A percentile compares a stretch with the other conserved stretches of the same genome.
phyloP scores from a whole-genome alignment of 2,888 invertebrate genomes.

The Ectemnius cavifrons region DNA sequence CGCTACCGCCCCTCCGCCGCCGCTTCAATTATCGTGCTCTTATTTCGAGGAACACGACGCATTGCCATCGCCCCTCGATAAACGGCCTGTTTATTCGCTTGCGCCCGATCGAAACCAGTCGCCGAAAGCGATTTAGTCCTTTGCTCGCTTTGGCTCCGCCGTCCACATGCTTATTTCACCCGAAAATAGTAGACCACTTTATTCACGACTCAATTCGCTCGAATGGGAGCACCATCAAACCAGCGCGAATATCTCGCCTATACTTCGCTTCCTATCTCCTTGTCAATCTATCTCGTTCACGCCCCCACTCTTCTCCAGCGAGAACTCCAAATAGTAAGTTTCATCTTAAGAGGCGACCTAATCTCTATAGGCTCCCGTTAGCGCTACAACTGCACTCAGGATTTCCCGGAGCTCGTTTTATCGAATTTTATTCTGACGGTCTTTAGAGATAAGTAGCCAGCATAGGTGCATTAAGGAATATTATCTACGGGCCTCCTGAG shows the following conservation, averaged over 20 bases:
- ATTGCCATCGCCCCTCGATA: slow-evolving; percentile 31
- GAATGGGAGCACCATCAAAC: not conserved
- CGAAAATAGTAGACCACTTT: no score
- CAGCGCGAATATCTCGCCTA: not conserved
- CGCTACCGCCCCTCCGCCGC: no score
- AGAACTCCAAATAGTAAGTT: slow-evolving; percentile 2
- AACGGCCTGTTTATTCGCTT: slow-evolving; percentile 27
- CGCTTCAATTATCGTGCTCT: slow-evolving; percentile 29
- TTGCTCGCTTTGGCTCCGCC: no score
- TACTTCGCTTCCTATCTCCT: no score
- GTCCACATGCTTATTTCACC: no score
- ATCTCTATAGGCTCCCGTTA: not conserved
- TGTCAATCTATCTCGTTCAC: no score
- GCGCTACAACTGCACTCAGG: not conserved
- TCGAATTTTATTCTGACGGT: slow-evolving; percentile 14
- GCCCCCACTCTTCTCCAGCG: not conserved
- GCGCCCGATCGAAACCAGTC: not conserved
- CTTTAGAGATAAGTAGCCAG: slow-evolving; percentile 11
- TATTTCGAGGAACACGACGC: slow-evolving; percentile 16
- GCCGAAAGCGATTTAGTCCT: not conserved
- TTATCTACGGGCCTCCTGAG: slow-evolving; percentile 20
- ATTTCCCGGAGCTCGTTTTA: not conserved
- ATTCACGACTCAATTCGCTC: not conserved
- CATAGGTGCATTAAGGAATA: slow-evolving; percentile 27
- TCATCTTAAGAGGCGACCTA: not conserved